Evolutionary conservation across 2,113 vertebrate species (phyloP).

Genomic region (Hymenochirus boettgeri): DNA sequence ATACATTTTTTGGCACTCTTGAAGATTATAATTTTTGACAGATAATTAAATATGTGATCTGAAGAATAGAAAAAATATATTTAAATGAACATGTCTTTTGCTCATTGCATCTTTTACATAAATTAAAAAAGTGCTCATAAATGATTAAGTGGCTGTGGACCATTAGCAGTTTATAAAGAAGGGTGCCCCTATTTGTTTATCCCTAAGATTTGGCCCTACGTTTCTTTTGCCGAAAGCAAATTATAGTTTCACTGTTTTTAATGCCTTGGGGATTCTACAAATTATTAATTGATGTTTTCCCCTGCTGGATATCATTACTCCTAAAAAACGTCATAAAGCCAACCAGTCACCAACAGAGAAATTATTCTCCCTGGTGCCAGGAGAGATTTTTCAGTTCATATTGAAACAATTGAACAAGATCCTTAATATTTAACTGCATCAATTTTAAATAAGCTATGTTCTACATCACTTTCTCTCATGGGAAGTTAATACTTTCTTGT

Average conservation of each 20-base stretch:
- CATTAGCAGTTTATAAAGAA: constrained; percentile 31
- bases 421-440: constrained; percentile 47
- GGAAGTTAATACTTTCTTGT: constrained; percentile 47
- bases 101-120: constrained; percentile 30
- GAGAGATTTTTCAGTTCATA: constrained; percentile 43
- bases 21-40: constrained; percentile 34
- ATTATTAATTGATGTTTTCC: constrained; percentile 53
- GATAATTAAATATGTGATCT: constrained; percentile 33
- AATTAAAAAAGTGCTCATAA: constrained; percentile 19
- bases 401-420: constrained; percentile 44
- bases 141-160: constrained; percentile 31
- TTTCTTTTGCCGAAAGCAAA: constrained; percentile 46
- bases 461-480: constrained; percentile 46
- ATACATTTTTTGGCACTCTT: constrained; percentile 14
- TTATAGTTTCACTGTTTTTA: constrained; percentile 49
- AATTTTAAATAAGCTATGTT: constrained; percentile 45
- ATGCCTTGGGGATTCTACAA: constrained; percentile 45
- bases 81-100: constrained; percentile 26
- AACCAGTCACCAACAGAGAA: constrained; percentile 39
- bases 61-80: constrained; percentile 28
- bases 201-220: constrained; percentile 43
- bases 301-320: constrained; percentile 53
- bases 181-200: constrained; percentile 47
- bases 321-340: constrained; percentile 34
- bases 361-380: constrained; percentile 32